Evolutionary conservation across 2,888 invertebrate species (phyloP).

Genomic region (Hydroisotoma schaefferi): DNA sequence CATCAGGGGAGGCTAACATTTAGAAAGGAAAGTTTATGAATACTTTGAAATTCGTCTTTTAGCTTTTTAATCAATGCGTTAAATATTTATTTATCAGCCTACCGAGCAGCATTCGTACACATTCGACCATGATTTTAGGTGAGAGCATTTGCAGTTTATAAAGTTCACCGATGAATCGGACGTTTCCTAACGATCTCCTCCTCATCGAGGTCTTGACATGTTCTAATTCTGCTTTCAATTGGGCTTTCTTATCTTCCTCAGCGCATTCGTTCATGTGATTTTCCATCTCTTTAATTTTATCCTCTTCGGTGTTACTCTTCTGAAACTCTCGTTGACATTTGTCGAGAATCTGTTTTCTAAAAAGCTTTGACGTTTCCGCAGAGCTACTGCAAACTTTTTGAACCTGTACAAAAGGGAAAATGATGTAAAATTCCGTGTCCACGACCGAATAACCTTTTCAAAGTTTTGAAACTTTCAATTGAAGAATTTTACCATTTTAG

Average conservation of each 20-base stretch:
- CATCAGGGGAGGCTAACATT: slow-evolving; percentile 58
- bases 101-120: slow-evolving; percentile 72
- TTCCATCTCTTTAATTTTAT: slow-evolving; percentile 56
- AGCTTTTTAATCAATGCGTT: background rate
- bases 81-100: slow-evolving; percentile 53
- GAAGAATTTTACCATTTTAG: slow-evolving; percentile 61
- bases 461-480: background rate
- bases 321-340: slow-evolving; percentile 89
- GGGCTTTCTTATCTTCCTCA: slow-evolving; percentile 55
- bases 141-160: slow-evolving; percentile 89
- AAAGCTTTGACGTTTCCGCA: slow-evolving; percentile 55
- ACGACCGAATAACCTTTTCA: background rate
- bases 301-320: slow-evolving; percentile 71
- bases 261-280: slow-evolving; percentile 58
- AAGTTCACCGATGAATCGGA: slow-evolving; percentile 72
- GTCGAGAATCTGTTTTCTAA: slow-evolving; percentile 72
- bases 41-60: background rate
- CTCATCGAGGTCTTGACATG: slow-evolving; percentile 34
- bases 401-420: slow-evolving; percentile 25
- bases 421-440: background rate
- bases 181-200: slow-evolving; percentile 46
- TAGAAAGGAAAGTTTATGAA: too few species aligned
- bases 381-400: slow-evolving; percentile 37
- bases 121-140: slow-evolving; percentile 78
- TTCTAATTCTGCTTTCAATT: slow-evolving; percentile 48